Evolutionary conservation across 2,797 vertebrate genomes (phyloP).

Genomic region (Diplodus puntazzo): DNA sequence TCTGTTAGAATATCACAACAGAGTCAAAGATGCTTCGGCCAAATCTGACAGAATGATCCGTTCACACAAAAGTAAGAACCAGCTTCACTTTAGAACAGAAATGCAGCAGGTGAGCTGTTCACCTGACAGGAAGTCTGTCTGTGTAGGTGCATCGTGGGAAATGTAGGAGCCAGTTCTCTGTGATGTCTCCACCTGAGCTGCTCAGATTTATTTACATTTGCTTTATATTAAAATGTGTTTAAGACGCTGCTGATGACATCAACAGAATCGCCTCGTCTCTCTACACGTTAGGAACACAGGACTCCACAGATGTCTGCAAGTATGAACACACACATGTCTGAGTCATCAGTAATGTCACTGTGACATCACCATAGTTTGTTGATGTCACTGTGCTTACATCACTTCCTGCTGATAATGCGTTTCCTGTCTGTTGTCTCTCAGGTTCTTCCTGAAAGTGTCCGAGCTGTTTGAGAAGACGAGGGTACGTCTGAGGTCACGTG

Average conservation of each 20-base stretch:
- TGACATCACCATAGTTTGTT: neutral
- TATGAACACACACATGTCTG: conserved; percentile 58
- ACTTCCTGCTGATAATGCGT: neutral
- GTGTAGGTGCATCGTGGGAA: conserved; percentile 16
- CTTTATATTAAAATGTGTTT: conserved; percentile 18
- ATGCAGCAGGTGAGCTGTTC: neutral
- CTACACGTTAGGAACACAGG: conserved; percentile 96
- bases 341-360: no score
- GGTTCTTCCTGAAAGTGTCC: conserved; percentile 98
- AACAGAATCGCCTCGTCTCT: conserved; percentile 98
- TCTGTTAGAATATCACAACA: conserved; percentile 97
- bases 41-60: conserved; percentile 98
- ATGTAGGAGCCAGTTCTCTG: neutral
- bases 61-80: conserved; percentile 96
- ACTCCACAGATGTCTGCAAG: conserved; percentile 98
- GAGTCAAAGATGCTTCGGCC: conserved; percentile 95
- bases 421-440: conserved; percentile 66
- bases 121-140: no score
- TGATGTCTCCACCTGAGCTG: neutral
- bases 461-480: conserved; percentile 98
- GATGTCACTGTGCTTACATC: neutral
- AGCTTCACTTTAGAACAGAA: accelerated
- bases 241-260: conserved; percentile 96
- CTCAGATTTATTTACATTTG: neutral
- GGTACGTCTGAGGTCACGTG: conserved; percentile 81